A percentile compares a stretch with the other conserved stretches of the same genome.
phyloP scores from a whole-genome alignment of 2,113 vertebrate species.

The Ahaetulla prasina region DNA sequence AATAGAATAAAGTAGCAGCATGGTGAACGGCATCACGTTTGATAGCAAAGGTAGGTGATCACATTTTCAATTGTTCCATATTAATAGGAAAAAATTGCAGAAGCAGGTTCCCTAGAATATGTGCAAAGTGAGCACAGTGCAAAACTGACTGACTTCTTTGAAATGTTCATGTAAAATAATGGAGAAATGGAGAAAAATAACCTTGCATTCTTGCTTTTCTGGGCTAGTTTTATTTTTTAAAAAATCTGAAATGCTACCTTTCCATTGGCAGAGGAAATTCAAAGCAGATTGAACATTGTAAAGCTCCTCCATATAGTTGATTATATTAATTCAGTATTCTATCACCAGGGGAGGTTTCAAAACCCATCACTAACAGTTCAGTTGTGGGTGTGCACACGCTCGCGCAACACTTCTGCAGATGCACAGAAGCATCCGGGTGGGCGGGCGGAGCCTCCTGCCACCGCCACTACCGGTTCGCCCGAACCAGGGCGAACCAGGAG shows the following conservation, averaged over 20 bases:
- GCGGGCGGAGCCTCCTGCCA: too few species aligned
- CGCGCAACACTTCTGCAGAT: too few species aligned
- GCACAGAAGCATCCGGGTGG: too few species aligned
- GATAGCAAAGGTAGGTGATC: background rate
- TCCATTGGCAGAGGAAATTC: background rate
- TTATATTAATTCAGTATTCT: background rate
- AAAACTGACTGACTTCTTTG: background rate
- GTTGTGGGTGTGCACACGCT: too few species aligned
- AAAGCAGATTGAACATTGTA: background rate
- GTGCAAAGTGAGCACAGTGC: background rate
- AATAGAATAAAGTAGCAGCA: background rate
- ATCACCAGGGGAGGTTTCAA: too few species aligned
- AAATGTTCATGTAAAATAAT: background rate
- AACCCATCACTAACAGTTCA: too few species aligned
- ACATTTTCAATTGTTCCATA: background rate
- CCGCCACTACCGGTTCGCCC: too few species aligned
- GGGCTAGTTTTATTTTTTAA: background rate
- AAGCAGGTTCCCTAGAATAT: background rate
- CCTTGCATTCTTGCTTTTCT: background rate
- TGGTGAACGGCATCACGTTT: background rate
- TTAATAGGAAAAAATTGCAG: background rate
- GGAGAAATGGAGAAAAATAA: background rate
- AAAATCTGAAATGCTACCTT: background rate
- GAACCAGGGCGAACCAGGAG: too few species aligned
- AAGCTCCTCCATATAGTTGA: background rate